Percentiles rank a stretch among this genome's conserved stretches.
These are phyloP conservation scores for Tetragonula clypearis DNA, from an alignment of 1,140 invertebrate genomes.

Conservation along the genomic window DNA sequence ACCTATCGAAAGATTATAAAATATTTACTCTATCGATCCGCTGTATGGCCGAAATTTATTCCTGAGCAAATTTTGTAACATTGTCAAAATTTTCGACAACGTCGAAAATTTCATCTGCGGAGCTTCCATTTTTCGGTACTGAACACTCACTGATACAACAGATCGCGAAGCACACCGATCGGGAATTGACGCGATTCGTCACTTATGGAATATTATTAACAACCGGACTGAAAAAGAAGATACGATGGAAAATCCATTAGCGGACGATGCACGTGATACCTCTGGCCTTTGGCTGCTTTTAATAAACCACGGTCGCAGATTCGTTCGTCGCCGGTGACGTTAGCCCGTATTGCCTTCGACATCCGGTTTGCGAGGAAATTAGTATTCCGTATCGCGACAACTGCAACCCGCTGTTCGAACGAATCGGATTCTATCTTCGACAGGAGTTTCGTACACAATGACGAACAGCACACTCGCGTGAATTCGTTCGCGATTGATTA, in stretches of 20 bases:
- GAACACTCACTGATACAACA: too few species aligned
- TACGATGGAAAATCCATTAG: neutral
- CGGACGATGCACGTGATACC: neutral
- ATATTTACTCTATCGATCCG: neutral
- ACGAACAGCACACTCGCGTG: neutral
- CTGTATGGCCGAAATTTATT: neutral
- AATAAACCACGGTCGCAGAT: slow-evolving; percentile 41
- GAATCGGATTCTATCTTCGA: slow-evolving; percentile 36
- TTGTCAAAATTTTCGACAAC: neutral
- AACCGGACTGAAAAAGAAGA: neutral
- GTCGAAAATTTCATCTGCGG: too few species aligned
- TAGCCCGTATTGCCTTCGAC: slow-evolving; percentile 30
- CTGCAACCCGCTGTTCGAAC: slow-evolving; percentile 1
- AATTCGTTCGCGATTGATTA: slow-evolving; percentile 13
- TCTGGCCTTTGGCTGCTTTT: slow-evolving; percentile 4
- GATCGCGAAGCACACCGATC: too few species aligned
- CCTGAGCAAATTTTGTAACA: neutral
- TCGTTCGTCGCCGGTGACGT: slow-evolving; percentile 40
- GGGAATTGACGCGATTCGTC: neutral
- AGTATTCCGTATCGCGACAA: slow-evolving; percentile 31
- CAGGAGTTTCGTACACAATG: slow-evolving; percentile 26
- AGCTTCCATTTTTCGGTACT: too few species aligned
- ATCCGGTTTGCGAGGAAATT: slow-evolving; percentile 44
- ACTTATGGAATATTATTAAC: neutral
- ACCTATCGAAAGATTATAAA: neutral